Evolutionary conservation across 1,140 invertebrate species (phyloP).

Genomic region (Aethina tumida): DNA sequence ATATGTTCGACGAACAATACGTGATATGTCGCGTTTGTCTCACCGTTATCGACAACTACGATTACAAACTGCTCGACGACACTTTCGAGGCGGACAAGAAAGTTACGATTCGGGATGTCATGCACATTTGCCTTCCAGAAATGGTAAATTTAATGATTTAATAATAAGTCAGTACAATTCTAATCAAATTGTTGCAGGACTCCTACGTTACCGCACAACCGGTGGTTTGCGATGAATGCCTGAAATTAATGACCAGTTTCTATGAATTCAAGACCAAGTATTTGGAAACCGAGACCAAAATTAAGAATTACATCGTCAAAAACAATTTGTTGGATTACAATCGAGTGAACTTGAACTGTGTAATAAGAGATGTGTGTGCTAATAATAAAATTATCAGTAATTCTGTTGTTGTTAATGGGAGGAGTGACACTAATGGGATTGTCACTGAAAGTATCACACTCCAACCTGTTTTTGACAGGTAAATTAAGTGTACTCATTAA

Average conservation of each 20-base stretch:
- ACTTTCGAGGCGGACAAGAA: no score
- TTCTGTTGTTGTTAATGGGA: conserved; percentile 12
- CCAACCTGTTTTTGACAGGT: conserved; percentile 10
- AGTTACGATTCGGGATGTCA: no score
- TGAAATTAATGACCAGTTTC: conserved; percentile 13
- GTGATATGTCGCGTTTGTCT: no score
- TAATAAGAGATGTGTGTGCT: conserved; percentile 17
- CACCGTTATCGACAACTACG: no score
- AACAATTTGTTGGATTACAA: conserved; percentile 17
- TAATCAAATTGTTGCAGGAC: conserved; percentile 14
- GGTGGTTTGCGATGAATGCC: conserved; percentile 16
- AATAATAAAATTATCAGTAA: no score
- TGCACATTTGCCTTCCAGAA: conserved; percentile 20
- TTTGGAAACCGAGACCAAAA: conserved; percentile 15
- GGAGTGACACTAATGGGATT: conserved; percentile 10
- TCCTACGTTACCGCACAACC: conserved; percentile 18
- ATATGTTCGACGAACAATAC: no score
- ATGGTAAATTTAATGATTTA: conserved; percentile 13
- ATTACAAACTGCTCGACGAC: no score
- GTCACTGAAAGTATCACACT: conserved; percentile 12
- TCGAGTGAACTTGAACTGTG: conserved; percentile 16
- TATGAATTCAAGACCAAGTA: conserved; percentile 21
- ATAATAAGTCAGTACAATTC: background rate
- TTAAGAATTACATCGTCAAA: conserved; percentile 13
- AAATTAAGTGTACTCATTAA: conserved; percentile 3